A percentile compares a stretch with the other conserved stretches of the same genome.
phyloP scores from a whole-genome alignment of 2,113 vertebrate species.

The Salvelinus alpinus region DNA sequence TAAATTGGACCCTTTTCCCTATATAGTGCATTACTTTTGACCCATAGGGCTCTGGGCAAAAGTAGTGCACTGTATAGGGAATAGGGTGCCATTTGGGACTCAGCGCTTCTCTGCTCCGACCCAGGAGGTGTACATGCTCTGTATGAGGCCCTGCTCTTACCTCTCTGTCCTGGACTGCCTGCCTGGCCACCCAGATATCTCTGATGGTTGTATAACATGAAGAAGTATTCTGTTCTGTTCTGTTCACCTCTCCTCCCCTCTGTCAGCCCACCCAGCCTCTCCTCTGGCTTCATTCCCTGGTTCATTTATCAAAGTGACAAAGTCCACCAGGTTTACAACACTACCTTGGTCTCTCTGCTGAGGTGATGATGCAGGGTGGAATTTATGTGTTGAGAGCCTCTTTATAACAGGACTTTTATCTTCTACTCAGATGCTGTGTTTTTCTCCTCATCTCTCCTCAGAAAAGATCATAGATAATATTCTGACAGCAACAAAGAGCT shows the following conservation, averaged over 20 bases:
- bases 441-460: conserved; percentile 55
- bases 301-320: conserved; percentile 8
- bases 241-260: not conserved
- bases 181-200: conserved; percentile 9
- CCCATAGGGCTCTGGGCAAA: too few relatives aligned
- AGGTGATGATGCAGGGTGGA: not conserved
- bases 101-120: not conserved
- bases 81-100: too few relatives aligned
- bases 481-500: conserved; percentile 83
- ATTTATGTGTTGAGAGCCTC: not conserved
- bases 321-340: not conserved
- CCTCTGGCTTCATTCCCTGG: not conserved
- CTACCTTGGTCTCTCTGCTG: not conserved
- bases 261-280: conserved; percentile 28
- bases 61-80: too few relatives aligned
- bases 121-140: not conserved
- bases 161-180: not conserved
- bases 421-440: not conserved
- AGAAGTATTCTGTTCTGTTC: conserved; percentile 15
- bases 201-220: conserved; percentile 36
- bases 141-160: not conserved
- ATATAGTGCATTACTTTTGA: too few relatives aligned
- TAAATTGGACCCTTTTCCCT: too few relatives aligned
- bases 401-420: not conserved
- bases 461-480: conserved; percentile 88